Base-by-base conservation (phyloP, 2,113 vertebrate species). In the Tricholaema leucomelas region DNA sequence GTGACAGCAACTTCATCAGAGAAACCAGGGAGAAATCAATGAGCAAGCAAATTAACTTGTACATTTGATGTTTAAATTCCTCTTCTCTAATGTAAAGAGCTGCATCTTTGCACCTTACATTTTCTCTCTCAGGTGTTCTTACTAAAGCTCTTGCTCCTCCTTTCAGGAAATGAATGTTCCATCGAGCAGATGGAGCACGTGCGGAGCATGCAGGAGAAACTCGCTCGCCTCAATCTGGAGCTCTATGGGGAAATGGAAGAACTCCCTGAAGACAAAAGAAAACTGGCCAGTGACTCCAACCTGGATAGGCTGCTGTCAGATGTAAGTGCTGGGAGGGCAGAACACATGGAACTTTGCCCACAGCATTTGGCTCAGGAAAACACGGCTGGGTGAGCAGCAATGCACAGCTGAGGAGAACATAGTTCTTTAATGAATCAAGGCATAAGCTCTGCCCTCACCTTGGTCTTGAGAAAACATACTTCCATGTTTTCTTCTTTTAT, bases 161-260 rank as follows among this genome's bases (percentile, higher is more conserved):
- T 93, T 92, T 61, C 46, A 99, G 99, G 99, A 71, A 99, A 99
- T 12, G 99, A 99, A 86, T 99, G 99, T 96, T 99, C 99, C 78
- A 99, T 99, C 38, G 99, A 98, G 69, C 98, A 99, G 97, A 99
- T 99, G 99, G 99, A 99, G 88, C 99, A 99, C 0, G 98, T 99
- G 44, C 97, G 99, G 44, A 99, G 99, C 54, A 99, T 99, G 99
- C 99, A 99, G 97, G 99, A 99, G 96, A 99, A 99, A 90, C 97
- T 99, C 66, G 99, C 99, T 25, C 98, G 98, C 17, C 96, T 99
- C 95, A 99, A 99, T 82, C 97, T 99, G 98, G 99, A 99, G 95
- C 98, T 99, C 24, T 99, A 99, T 2, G 97, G 98, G 13, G 98
- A 99, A 95, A 97, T 99, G 76, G 99, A 99, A 40, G 98, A 99